These are phyloP conservation scores for Sinodicranocentrus sp. DNA, from an alignment of 2,888 invertebrate species.

Conservation along the genomic window DNA sequence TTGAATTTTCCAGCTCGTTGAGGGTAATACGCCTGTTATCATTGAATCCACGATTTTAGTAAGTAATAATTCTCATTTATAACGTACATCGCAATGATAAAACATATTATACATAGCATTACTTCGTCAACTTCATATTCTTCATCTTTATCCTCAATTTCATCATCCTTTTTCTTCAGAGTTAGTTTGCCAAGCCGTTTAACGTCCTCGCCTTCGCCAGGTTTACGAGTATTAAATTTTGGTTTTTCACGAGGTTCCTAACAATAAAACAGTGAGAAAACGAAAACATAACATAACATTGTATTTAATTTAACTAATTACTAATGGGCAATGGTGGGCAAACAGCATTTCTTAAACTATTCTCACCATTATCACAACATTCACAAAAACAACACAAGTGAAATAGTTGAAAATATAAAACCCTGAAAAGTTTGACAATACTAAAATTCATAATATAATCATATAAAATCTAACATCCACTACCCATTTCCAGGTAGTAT, in stretches of 20 bases:
- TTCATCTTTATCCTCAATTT: constrained; percentile 82
- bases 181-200: constrained; percentile 95
- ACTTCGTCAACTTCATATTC: constrained; percentile 78
- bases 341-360: too few species aligned
- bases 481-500: too few species aligned
- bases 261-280: background rate
- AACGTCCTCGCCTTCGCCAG: constrained; percentile 95
- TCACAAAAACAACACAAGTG: too few species aligned
- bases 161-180: constrained; percentile 85
- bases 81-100: background rate
- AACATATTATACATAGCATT: background rate
- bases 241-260: constrained; percentile 87
- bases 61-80: too few species aligned
- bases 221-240: constrained; percentile 93
- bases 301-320: constrained; percentile 44
- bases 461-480: too few species aligned
- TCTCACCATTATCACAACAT: too few species aligned
- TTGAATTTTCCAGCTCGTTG: constrained; percentile 92
- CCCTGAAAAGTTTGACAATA: too few species aligned
- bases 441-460: too few species aligned
- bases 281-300: constrained; percentile 71
- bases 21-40: constrained; percentile 81
- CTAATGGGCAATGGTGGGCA: too few species aligned
- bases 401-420: too few species aligned
- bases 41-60: too few species aligned